A percentile compares a stretch with the other conserved stretches of the same genome.
These are phyloP conservation scores for Rhopalosiphum nymphaeae DNA, from an alignment of 2,888 invertebrate genomes.

Conservation along the genomic window DNA sequence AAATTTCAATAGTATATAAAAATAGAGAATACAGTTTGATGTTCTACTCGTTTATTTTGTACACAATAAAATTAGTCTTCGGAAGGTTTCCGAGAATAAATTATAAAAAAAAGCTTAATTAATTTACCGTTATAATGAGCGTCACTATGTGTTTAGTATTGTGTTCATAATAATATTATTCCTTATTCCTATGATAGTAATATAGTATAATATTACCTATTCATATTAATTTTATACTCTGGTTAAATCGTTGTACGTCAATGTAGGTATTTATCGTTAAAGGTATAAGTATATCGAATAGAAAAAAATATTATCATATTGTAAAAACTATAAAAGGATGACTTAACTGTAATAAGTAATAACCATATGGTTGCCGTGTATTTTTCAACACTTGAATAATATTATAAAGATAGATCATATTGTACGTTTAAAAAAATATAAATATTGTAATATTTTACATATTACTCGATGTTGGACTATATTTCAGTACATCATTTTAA, in stretches of 20 bases:
- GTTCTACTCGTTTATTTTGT: not conserved
- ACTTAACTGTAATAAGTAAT: not conserved
- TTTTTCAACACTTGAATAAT: not conserved
- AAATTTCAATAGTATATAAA: not conserved
- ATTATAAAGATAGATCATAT: not conserved
- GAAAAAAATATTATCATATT: not conserved
- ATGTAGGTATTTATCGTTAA: not conserved
- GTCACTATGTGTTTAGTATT: not conserved
- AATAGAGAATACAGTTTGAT: not conserved
- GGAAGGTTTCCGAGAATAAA: not conserved
- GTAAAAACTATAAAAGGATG: not conserved
- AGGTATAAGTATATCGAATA: not conserved
- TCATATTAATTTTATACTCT: not conserved
- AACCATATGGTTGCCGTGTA: not conserved
- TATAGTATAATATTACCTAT: not conserved
- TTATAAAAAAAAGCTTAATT: not conserved
- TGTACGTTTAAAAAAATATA: not conserved
- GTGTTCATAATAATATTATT: slow-evolving; percentile 25
- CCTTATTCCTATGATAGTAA: not conserved
- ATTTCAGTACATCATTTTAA: not conserved
- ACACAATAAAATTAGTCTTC: not conserved
- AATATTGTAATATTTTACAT: not conserved
- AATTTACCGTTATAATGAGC: slow-evolving; percentile 31
- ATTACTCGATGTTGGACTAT: not conserved
- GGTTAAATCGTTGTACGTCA: not conserved